Evolutionary conservation across 1,140 invertebrate genomes (phyloP).

Genomic region (Pseudomyrmex cubaensis): DNA sequence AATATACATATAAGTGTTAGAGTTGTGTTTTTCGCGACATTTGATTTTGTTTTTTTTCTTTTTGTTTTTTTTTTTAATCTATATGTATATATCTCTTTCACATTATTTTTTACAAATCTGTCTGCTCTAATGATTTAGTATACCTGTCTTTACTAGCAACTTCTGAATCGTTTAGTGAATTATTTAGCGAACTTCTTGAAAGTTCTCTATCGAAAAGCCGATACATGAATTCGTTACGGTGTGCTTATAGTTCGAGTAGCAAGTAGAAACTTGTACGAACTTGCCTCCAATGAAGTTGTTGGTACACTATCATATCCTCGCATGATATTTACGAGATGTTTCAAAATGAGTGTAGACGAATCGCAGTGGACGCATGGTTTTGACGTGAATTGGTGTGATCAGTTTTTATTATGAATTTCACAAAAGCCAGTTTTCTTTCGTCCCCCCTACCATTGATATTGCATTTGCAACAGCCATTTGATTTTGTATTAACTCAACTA

Average conservation of each 20-base stretch:
- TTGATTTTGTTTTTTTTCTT: background rate
- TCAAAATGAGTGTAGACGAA: slow-evolving; percentile 77
- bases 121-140: slow-evolving; percentile 55
- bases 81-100: too few species aligned
- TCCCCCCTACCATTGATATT: slow-evolving; percentile 65
- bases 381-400: slow-evolving; percentile 74
- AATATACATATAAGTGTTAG: background rate
- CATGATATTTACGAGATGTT: slow-evolving; percentile 75
- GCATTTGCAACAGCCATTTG: slow-evolving; percentile 68
- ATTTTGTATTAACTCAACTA: slow-evolving; percentile 60
- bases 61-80: too few species aligned
- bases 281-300: slow-evolving; percentile 68
- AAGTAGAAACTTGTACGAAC: slow-evolving; percentile 8
- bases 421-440: slow-evolving; percentile 54
- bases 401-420: slow-evolving; percentile 68
- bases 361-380: slow-evolving; percentile 81
- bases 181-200: too few species aligned
- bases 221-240: slow-evolving; percentile 21
- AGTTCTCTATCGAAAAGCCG: slow-evolving; percentile 21
- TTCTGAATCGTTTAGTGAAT: slow-evolving; percentile 53
- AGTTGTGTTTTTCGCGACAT: slow-evolving; percentile 7
- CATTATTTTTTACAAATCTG: background rate
- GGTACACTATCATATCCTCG: slow-evolving; percentile 67
- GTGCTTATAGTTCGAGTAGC: slow-evolving; percentile 22
- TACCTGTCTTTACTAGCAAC: slow-evolving; percentile 51